phyloP scores from a whole-genome alignment of 2,113 vertebrate species.

The Corythoichthys haematopterus region DNA sequence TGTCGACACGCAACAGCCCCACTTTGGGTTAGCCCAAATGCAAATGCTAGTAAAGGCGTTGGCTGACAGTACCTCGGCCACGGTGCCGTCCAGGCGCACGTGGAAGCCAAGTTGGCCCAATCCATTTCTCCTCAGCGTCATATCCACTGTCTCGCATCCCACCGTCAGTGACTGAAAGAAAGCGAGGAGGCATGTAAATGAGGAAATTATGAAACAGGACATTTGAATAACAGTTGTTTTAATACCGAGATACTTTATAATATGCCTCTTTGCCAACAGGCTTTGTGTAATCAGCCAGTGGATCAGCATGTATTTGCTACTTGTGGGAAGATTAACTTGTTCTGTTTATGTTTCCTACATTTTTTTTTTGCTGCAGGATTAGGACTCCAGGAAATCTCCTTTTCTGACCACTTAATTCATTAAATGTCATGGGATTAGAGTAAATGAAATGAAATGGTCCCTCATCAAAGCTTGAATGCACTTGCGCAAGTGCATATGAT shows the following conservation, averaged over 20 bases:
- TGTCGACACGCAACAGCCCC: background rate
- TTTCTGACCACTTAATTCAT: conserved; percentile 25
- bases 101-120: conserved; percentile 93
- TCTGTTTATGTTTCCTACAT: conserved; percentile 9
- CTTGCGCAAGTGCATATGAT: background rate
- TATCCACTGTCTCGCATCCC: conserved; percentile 87
- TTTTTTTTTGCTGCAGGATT: conserved; percentile 32
- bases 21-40: background rate
- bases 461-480: background rate
- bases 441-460: conserved; percentile 19
- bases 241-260: background rate
- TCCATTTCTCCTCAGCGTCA: conserved; percentile 88
- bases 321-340: conserved; percentile 23
- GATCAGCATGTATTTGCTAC: conserved; percentile 8
- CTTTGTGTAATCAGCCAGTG: background rate
- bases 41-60: background rate
- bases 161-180: conserved; percentile 76
- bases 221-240: background rate
- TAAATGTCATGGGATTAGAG: conserved; percentile 29
- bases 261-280: background rate
- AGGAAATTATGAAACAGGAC: background rate
- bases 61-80: conserved; percentile 73
- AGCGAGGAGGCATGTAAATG: background rate
- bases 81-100: conserved; percentile 87
- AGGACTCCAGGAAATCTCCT: conserved; percentile 32